Conservation (phyloP, 2,888 invertebrate genomes). For the Zaprionus lineosus region DNA sequence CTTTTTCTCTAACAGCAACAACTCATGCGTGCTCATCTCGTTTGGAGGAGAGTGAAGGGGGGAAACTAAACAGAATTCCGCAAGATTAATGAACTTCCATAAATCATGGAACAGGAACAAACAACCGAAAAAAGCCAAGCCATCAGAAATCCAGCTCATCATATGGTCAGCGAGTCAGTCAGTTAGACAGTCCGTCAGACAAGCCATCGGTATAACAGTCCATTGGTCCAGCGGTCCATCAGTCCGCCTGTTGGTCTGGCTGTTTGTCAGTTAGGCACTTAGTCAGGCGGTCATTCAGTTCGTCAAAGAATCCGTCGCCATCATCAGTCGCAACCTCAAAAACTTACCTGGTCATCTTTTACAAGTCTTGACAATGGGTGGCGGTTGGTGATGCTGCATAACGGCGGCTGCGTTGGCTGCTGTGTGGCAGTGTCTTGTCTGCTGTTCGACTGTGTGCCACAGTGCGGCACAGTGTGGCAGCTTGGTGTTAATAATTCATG, state of each 20-base stretch:
- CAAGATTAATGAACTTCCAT: conserved; percentile 79
- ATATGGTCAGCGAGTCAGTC: conserved; percentile 25
- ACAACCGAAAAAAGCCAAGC: too few relatives aligned
- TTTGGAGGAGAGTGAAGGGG: too few relatives aligned
- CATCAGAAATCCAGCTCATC: conserved; percentile 48
- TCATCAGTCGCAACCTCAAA: conserved; percentile 58
- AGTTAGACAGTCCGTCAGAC: conserved; percentile 33
- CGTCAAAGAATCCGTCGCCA: conserved; percentile 9
- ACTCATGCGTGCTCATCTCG: conserved; percentile 6
- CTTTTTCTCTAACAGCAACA: conserved; percentile 44
- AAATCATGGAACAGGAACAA: conserved; percentile 60
- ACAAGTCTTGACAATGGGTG: conserved; percentile 58
- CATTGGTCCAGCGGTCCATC: conserved; percentile 28
- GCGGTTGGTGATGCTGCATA: conserved; percentile 20
- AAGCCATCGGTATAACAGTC: too few relatives aligned
- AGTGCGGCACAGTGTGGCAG: conserved; percentile 41
- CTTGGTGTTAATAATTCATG: conserved; percentile 75
- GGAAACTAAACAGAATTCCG: conserved; percentile 52
- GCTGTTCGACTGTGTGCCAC: too few relatives aligned
- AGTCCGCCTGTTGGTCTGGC: conserved; percentile 29
- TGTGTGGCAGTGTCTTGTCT: too few relatives aligned
- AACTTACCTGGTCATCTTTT: conserved; percentile 72
- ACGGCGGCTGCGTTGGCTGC: conserved; percentile 16
- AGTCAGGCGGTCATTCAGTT: conserved; percentile 34
- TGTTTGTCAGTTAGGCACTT: conserved; percentile 30